Evolutionary conservation across 2,113 vertebrate species (phyloP), one percentile per base, ranked within the genome.

Genomic region (Neotragus pygmaeus): DNA sequence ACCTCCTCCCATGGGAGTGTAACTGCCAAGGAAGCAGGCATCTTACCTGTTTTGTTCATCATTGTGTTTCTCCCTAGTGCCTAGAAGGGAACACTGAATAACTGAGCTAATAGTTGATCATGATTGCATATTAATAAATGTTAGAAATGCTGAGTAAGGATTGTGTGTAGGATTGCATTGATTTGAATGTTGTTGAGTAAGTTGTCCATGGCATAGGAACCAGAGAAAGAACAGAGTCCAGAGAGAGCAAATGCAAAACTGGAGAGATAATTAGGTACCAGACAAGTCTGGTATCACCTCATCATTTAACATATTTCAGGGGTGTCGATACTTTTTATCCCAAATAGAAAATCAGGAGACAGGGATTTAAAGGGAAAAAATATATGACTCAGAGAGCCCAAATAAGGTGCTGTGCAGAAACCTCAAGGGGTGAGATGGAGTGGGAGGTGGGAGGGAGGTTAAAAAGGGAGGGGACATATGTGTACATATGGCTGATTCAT

Each of bases 1-100:
- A 0, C 28, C 16, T 93, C 45, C 33, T 36, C 47, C 9, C 1
- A 1, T 23, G 21, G 51, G 23, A 28, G 2, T 1, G 25, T 51
- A n/a, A 7, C 17, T 49, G 14, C 47, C 57, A 39, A 60, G 53
- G 39, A 13, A 58, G 15, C 27, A 28, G 39, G n/a, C 0, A 2
- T 27, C 16, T 33, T 66, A 2, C 17, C 28, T 7, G 16, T 33
- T 64, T 21, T 30, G 21, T 47, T 70, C 27, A 58, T 51, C 14
- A 7, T 2, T 53, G 0, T 27, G 7, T 47, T 62, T n/a, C n/a
- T 55, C 45, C 11, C 33, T 33, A 23, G 78, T 2, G 10, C 77
- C 73, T 28, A 30, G 58, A 70, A 10, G 7, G 25, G 51, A 45
- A 2, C n/a, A 13, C 62, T 60, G 30, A 43, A 30, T 13, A 36